Evolutionary conservation across 2,888 invertebrate genomes (phyloP).

Genomic region (Gari tellinella): DNA sequence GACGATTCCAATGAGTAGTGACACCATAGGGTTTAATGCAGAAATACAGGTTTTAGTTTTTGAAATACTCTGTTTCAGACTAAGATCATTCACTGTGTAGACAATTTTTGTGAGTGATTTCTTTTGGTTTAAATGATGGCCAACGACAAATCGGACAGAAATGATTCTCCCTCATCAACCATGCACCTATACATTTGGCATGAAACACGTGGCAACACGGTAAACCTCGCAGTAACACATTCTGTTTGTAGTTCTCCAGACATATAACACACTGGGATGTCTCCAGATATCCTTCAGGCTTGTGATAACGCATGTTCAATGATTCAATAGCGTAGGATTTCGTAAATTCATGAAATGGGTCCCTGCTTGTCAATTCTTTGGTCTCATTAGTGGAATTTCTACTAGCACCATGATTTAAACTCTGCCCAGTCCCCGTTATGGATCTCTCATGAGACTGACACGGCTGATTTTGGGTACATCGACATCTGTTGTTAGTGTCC

Average conservation of each 20-base stretch:
- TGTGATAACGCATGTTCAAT: constrained; percentile 14
- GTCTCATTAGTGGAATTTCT: neutral
- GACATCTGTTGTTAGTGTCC: constrained; percentile 28
- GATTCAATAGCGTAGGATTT: constrained; percentile 19
- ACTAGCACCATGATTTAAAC: neutral
- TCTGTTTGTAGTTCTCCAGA: constrained; percentile 84
- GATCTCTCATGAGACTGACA: constrained; percentile 12
- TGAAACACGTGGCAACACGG: constrained; percentile 86
- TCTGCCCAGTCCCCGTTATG: neutral
- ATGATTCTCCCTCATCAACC: constrained; percentile 86
- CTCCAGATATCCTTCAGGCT: constrained; percentile 82
- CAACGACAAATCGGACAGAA: constrained; percentile 86
- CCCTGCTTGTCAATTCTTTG: constrained; percentile 14
- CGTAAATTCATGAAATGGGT: constrained; percentile 23
- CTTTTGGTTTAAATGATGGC: constrained; percentile 81
- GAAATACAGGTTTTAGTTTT: too few relatives aligned
- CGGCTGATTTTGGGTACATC: constrained; percentile 13
- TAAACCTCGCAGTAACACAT: constrained; percentile 85
- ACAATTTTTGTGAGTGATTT: too few relatives aligned
- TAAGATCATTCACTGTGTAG: too few relatives aligned
- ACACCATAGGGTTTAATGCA: too few relatives aligned
- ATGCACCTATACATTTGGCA: constrained; percentile 85
- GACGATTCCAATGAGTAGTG: too few relatives aligned
- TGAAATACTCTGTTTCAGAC: too few relatives aligned
- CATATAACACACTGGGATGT: constrained; percentile 86